Base-by-base conservation (phyloP, 2,113 vertebrate species). In the Tricholaema leucomelas region DNA sequence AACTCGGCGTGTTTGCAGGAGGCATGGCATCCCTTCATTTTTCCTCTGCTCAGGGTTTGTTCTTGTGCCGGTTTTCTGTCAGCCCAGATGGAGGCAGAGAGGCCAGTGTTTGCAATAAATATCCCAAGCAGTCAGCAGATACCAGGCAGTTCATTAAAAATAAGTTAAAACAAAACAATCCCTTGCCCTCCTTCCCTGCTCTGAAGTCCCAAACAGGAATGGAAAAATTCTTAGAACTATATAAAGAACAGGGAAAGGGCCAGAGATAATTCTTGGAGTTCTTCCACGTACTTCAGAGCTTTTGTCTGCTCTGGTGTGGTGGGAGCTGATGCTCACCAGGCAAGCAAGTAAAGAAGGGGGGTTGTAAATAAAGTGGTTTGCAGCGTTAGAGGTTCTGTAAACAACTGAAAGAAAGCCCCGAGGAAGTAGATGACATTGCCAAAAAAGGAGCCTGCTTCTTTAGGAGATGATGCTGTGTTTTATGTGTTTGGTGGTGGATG, bases 151-250 rank as follows among this genome's bases (percentile, higher is more conserved):
- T 93, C 58, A 80, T 88, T 88, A 87, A 91, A 91, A 92, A 78
- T 79, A 76, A 91, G 88, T 95, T 88, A 88, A 82, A 94, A 87
- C 90, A 81, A 92, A 75, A 76, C 91, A 93, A 56, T 79, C 81
- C 12, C 0, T 69, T 66, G 28, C 35, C 23, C 65, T 81, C 56
- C 60, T 46, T 12, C 12, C 2, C 80, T 3, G 4, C 66, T 52
- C 85, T 59, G 36, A 5, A 80, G 25, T 79, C 89, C 93, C 46
- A 90, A 95, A 93, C 81, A 71, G 94, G 94, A 92, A 90, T 91
- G 93, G 91, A 94, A 94, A 94, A 90, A 94, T 91, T 90, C 82
- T 94, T 74, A 78, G 72, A 85, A 67, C 92, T 96, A 92, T 95
- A 93, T 93, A 93, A 87, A 95, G 86, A 64, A 38, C 19, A 72